Conservation (phyloP, 2,113 vertebrate genomes). For the Ailuropoda melanoleuca region DNA sequence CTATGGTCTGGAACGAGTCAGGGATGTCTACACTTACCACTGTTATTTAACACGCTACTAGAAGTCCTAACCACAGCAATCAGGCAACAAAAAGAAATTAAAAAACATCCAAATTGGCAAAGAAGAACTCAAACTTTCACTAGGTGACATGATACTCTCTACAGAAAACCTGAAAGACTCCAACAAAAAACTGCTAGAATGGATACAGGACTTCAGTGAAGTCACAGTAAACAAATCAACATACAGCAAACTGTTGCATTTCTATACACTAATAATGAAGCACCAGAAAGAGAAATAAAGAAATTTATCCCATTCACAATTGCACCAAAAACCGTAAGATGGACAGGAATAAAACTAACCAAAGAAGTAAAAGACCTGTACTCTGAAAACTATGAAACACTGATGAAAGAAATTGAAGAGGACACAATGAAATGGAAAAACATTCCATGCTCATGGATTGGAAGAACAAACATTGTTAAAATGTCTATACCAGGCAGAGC, state of each 20-base stretch:
- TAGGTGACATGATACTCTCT: neutral
- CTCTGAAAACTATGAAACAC: neutral
- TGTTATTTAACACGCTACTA: neutral
- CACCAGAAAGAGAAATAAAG: neutral
- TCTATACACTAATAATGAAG: neutral
- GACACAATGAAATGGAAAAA: neutral
- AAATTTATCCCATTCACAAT: neutral
- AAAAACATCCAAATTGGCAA: neutral
- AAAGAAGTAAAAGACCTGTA: neutral
- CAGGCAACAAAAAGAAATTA: neutral
- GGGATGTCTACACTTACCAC: neutral
- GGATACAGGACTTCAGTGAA: neutral
- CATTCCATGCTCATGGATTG: neutral
- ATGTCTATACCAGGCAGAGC: neutral
- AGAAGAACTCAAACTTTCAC: neutral
- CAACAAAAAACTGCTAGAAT: neutral
- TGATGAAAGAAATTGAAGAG: neutral
- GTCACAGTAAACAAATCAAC: neutral
- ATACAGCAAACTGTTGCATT: neutral
- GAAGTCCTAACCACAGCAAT: neutral
- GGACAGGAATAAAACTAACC: neutral
- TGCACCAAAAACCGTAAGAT: neutral
- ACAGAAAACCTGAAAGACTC: neutral
- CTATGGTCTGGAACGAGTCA: neutral
- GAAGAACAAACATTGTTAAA: neutral